Conservation (phyloP, 2,113 vertebrate genomes). For the Perca fluviatilis region DNA sequence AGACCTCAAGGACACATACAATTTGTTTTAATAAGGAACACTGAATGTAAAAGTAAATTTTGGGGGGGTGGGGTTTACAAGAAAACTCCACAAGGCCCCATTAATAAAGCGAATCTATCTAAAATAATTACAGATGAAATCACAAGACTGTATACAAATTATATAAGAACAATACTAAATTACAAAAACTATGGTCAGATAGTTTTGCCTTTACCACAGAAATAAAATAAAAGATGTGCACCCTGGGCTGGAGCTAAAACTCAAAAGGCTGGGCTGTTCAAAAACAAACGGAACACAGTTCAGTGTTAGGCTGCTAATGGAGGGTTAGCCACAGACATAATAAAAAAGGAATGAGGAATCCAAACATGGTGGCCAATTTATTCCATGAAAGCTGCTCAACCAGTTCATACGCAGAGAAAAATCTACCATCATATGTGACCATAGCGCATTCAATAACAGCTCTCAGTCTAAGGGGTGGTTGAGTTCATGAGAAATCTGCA, state of each 20-base stretch:
- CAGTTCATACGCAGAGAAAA: not conserved
- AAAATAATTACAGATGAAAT: too few relatives aligned
- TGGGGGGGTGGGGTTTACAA: too few relatives aligned
- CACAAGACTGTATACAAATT: too few relatives aligned
- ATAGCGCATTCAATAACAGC: conserved; percentile 5
- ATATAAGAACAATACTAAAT: not conserved
- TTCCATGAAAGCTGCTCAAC: conserved; percentile 32
- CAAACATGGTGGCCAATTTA: conserved; percentile 19
- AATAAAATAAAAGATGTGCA: not conserved
- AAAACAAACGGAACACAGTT: not conserved
- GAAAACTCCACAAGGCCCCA: not conserved
- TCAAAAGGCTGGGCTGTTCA: not conserved
- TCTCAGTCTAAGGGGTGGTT: not conserved
- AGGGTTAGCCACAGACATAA: conserved; percentile 16
- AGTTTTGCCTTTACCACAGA: not conserved
- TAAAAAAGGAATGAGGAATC: conserved; percentile 24
- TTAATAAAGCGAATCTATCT: not conserved
- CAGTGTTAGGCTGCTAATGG: conserved; percentile 38
- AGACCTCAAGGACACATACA: too few relatives aligned
- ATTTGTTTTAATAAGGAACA: not conserved
- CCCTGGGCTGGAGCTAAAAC: not conserved
- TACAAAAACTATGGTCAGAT: not conserved
- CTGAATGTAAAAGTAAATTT: not conserved
- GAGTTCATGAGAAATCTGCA: conserved; percentile 3
- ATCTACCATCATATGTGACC: not conserved